Base-by-base conservation (phyloP, 1,140 invertebrate species). In the Drosophila sproati region DNA sequence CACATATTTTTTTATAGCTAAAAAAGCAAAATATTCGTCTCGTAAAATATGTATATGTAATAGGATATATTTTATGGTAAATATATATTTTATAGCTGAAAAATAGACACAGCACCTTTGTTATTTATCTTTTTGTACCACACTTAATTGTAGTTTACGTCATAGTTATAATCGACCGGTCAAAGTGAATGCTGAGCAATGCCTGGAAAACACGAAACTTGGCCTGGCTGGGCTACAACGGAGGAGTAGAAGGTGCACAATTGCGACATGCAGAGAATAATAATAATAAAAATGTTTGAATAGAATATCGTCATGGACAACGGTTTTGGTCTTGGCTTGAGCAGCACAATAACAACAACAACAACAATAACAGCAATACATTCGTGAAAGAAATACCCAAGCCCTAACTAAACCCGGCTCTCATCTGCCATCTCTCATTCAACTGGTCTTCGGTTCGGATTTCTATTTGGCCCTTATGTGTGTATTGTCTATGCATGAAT, bases 211-310 rank as follows among this genome's bases (percentile, higher is more conserved):
- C 73, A 88, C 59, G 83, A 73, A 87, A 83, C 78, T 47, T 67
- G 80, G 68, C 41, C 73, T 67, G 85, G 85, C 89, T 88, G 80
- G 77, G 20, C 20, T 20, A 20, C 77, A 89, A 60, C 80, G 70
- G 5, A 7, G 34, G 6, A 20, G 6, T 43, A 7, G 12, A 34
- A 50, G 20, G 28, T 20, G 12, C 35, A 37, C 12, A 2, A 45
- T 5, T 35, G n/a, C 12, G 43, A 60, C 39, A 59, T 73, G 55
- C 28, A 59, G 59, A 37, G 70, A 61, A 70, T 74, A 74, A 70
- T 70, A 74, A 70, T 70, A 66, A 70, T 62, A 63, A 70, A 68
- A 76, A 67, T 60, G 54, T 76, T 76, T 76, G 69, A 62, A 76
- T 72, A 72, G 73, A 66, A 64, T 64, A 64, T 68, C 57, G 55